Evolutionary conservation across 1,140 invertebrate species (phyloP), one percentile per base, ranked within the genome.

Genomic region (Tetramorium parvispinum): DNA sequence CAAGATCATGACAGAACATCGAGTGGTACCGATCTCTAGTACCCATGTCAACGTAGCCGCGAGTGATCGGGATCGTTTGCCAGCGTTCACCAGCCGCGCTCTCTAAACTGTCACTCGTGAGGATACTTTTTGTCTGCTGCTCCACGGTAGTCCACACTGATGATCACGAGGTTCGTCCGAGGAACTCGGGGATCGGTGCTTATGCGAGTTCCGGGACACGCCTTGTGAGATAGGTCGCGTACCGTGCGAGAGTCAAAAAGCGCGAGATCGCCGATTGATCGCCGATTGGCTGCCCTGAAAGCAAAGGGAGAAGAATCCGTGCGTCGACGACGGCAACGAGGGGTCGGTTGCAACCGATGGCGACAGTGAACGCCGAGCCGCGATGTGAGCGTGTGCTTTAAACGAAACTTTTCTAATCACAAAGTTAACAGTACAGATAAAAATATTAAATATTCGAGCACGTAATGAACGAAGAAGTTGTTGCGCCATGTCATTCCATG

Each of bases 191-290:
- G 13, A 32, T 78, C 6, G 51, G 13, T 37, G 16, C 13, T 18
- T 13, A 75, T 55, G 59, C 63, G 66, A 53, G 57, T 55, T 63
- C n/a, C 27, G 27, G 10, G 68, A 8, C 18, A 46, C 10, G 11
- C 27, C 13, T 79, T 13, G 27, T 27, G 71, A 10, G 55, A 85
- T 75, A 78, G 53, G 43, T 70, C 57, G 57, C 13, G 70, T 49
- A 13, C 3, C 53, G 21, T 46, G 75, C 32, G 77, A 40, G 27
- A 51, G n/a, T 37, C 43, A 21, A 51, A 24, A 21, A 2, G n/a
- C 77, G 63, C 53, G 61, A 37, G 78, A 89, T 89, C 83, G 10
- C 40, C 40, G 49, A 86, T 76, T 83, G 82, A 76, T 88, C 68
- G 63, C 21, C n/a, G n/a, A n/a, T n/a, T n/a, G n/a, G n/a, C n/a